phyloP scores from a whole-genome alignment of 1,140 invertebrate genomes.

The Brachionus rubens region DNA sequence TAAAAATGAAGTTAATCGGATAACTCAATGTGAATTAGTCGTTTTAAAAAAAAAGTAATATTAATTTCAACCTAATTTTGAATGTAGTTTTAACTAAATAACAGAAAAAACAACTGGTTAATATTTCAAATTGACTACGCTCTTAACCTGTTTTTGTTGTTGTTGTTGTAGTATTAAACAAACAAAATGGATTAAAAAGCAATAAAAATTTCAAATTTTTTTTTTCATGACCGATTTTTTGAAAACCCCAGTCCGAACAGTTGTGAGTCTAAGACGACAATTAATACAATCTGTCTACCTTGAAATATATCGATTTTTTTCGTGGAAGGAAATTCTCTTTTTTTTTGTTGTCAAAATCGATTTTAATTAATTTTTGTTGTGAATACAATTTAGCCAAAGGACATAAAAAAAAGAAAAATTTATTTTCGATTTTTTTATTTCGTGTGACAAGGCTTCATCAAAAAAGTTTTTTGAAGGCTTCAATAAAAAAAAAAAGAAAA shows the following conservation, averaged over 20 bases:
- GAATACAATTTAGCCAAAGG: conserved; percentile 15
- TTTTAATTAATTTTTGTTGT: neutral
- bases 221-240: too few relatives aligned
- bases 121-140: conserved; percentile 31
- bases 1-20: too few relatives aligned
- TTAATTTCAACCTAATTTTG: conserved; percentile 36
- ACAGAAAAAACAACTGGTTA: conserved; percentile 8
- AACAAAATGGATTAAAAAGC: conserved; percentile 36
- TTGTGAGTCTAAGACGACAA: conserved; percentile 2
- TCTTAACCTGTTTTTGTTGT: conserved; percentile 1
- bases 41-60: too few relatives aligned
- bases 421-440: too few relatives aligned
- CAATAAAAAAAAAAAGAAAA: too few relatives aligned
- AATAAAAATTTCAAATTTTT: neutral
- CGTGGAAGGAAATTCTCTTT: too few relatives aligned
- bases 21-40: too few relatives aligned
- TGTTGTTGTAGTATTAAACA: too few relatives aligned
- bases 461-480: too few relatives aligned
- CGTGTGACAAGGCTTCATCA: too few relatives aligned
- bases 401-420: too few relatives aligned
- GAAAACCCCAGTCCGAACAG: neutral
- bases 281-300: conserved; percentile 41
- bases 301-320: conserved; percentile 23
- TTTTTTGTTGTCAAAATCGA: neutral
- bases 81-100: conserved; percentile 36